Conservation (phyloP, 2,888 invertebrate species). For the Herminia tarsipennalis region DNA sequence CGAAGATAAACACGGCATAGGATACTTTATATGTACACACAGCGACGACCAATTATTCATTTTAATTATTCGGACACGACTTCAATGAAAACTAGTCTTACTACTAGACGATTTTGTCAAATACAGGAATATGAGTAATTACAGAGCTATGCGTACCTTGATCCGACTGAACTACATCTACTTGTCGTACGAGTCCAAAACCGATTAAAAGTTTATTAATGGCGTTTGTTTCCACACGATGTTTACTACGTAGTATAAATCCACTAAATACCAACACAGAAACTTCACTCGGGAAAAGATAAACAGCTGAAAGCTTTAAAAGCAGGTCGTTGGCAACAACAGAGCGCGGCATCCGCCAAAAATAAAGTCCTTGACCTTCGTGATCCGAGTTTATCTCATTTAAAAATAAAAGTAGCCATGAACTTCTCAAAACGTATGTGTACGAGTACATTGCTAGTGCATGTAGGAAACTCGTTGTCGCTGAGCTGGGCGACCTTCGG, state of each 20-base stretch:
- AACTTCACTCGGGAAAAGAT: slow-evolving; percentile 49
- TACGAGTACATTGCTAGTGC: slow-evolving; percentile 66
- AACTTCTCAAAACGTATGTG: slow-evolving; percentile 71
- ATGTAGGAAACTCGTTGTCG: slow-evolving; percentile 70
- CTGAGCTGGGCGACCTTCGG: slow-evolving; percentile 74
- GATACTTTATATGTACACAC: slow-evolving; percentile 46
- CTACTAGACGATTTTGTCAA: slow-evolving; percentile 27
- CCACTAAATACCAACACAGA: slow-evolving; percentile 51
- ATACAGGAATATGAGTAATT: slow-evolving; percentile 19
- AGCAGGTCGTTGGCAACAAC: slow-evolving; percentile 70
- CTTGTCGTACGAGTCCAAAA: slow-evolving; percentile 6
- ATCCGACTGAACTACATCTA: slow-evolving; percentile 21
- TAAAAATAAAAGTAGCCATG: slow-evolving; percentile 81
- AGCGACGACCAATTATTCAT: slow-evolving; percentile 53
- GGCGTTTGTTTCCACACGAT: slow-evolving; percentile 44
- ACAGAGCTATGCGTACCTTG: slow-evolving; percentile 8
- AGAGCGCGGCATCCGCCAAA: slow-evolving; percentile 71
- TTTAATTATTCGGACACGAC: slow-evolving; percentile 53
- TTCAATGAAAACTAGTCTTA: slow-evolving; percentile 38
- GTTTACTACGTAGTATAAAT: slow-evolving; percentile 56
- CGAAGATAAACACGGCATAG: slow-evolving; percentile 55
- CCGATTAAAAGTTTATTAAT: slow-evolving; percentile 35
- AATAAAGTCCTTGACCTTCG: slow-evolving; percentile 81
- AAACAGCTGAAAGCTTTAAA: slow-evolving; percentile 55
- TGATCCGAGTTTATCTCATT: slow-evolving; percentile 68